phyloP scores from a whole-genome alignment of 2,888 invertebrate genomes.

The Cerastis rubricosa region DNA sequence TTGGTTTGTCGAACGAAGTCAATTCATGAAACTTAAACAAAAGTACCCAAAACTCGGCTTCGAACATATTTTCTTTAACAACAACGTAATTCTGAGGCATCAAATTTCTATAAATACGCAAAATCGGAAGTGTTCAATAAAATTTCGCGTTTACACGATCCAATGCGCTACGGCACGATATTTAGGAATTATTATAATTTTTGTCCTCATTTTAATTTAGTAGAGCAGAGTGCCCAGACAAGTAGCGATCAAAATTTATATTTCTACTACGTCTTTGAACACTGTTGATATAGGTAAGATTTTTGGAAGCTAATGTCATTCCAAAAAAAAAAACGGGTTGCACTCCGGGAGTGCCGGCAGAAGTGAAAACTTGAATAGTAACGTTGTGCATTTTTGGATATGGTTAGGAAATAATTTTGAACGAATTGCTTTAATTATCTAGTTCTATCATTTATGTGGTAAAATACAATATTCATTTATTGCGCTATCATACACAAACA shows the following conservation, averaged over 20 bases:
- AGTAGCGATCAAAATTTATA: background rate
- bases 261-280: background rate
- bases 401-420: no score
- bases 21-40: constrained; percentile 43
- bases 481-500: no score
- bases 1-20: constrained; percentile 29
- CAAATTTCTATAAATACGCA: constrained; percentile 31
- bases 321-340: no score
- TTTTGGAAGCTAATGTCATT: background rate
- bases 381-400: no score
- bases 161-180: background rate
- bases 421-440: no score
- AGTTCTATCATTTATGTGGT: no score
- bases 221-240: background rate
- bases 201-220: background rate
- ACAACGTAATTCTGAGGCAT: constrained; percentile 30
- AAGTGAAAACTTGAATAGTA: no score
- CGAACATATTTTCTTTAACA: constrained; percentile 33
- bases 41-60: constrained; percentile 10
- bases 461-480: no score
- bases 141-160: constrained; percentile 11
- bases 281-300: background rate
- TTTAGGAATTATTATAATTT: background rate
- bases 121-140: constrained; percentile 25
- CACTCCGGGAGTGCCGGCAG: no score